Base-by-base conservation (phyloP, 2,888 invertebrate genomes). In the Scaptomyza flava region DNA sequence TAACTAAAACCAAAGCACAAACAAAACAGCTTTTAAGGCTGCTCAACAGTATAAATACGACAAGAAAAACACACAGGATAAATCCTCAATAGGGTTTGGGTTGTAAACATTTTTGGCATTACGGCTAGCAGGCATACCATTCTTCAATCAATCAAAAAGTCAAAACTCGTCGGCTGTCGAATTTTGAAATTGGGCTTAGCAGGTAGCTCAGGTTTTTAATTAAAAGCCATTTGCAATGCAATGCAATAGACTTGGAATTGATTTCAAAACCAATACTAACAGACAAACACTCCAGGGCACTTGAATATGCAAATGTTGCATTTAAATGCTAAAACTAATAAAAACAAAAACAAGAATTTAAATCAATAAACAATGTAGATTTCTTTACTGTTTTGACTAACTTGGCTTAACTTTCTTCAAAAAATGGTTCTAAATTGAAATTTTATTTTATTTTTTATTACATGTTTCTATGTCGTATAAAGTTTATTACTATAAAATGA, bases 191-290 rank as follows among this genome's bases (percentile, higher is more conserved):
- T 42, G 46, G 17, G 12, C 59, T 53, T 46, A 50, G 57, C 53
- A 59, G 45, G 47, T 50, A 87, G 76, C 71, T 78, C 70, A 69
- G 73, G 1, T 1, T 41, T 41, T 89, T 87, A 89, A 87, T 89
- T 85, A 87, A 87, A 87, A 84, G 68, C 89, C 84, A 87, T 87
- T 89, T 84, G 78, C 78, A 71, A 36, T 4, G 70, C 65, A 51
- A 43, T 62, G 72, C 79, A 9, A 4, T 87, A 70, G 83, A 78
- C 76, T 86, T 82, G 73, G 64, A 84, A 77, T 79, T 77, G 83
- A 81, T 79, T 81, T 72, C 59, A 57, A 41, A 42, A 50, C 68
- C 23, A 11, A 9, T 36, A 17, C 2, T 9, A 50, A 30, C 14
- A 38, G 38, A 43, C 36, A 17, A 34, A 77, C 70, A 81, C 57